Base-by-base conservation (phyloP, 1,140 invertebrate genomes). In the Melanaphis sacchari region DNA sequence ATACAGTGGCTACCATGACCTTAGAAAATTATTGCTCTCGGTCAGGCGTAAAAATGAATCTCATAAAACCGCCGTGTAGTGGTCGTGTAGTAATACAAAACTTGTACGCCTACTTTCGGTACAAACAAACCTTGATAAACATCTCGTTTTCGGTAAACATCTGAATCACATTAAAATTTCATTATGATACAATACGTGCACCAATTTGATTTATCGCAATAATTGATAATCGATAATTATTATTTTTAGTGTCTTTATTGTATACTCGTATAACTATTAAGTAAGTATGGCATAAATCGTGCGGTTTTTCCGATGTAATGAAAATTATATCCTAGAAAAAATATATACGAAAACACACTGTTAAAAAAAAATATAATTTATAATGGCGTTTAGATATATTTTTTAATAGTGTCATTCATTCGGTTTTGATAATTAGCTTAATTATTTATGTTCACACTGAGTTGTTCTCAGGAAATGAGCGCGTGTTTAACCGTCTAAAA, bases 61-160 rank as follows among this genome's bases (percentile, higher is more conserved):
- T 76, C 59, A n/a, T 36, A 76, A n/a, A n/a, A n/a, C 11, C 15
- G 31, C 31, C 15, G 46, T 49, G 11, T n/a, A 59, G 54, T 66
- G 31, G 15, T 15, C 18, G 21, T n/a, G 15, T 15, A 76, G 18
- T 76, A 18, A 76, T n/a, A 76, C 59, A 76, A 76, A 76, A 76
- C 59, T 15, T 76, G 59, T 76, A 76, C 59, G 31, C 59, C 59
- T 76, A 76, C 31, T 76, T n/a, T 76, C 59, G 15, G 59, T 76
- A 76, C 31, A 76, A n/a, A n/a, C 59, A 76, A 76, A 76, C 59
- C 59, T 76, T 76, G 59, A 76, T 76, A 76, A 76, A 66, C 59
- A 66, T 31, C 31, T 66, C 11, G 59, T 66, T 66, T 66, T 66
- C 15, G 5, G 59, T 66, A 66, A 66, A 76, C 59, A 76, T n/a